phyloP scores from a whole-genome alignment of 92 coral and sea anemone genomes.

The Ricordea florida region DNA sequence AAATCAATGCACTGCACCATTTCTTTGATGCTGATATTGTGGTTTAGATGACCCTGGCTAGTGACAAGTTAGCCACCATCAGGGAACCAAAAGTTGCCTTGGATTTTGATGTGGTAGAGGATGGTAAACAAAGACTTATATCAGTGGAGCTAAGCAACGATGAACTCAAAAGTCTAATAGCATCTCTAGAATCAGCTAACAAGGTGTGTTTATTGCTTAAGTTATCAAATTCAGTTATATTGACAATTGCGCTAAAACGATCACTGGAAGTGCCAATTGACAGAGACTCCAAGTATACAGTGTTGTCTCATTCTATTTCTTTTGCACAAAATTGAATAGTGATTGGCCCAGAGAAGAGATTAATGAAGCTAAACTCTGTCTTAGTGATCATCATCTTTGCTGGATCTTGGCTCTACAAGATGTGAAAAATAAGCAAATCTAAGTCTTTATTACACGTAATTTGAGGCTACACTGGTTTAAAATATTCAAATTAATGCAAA shows the following conservation, averaged over 20 bases:
- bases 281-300: background rate
- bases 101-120: constrained; percentile 82
- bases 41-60: constrained; percentile 89
- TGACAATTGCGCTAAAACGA: background rate
- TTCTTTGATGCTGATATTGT: background rate
- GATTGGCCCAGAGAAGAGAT: too few relatives aligned
- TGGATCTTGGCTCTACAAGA: too few relatives aligned
- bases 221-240: background rate
- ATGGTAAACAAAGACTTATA: constrained; percentile 65
- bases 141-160: constrained; percentile 89
- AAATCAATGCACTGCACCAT: background rate
- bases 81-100: constrained; percentile 83
- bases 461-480: too few relatives aligned
- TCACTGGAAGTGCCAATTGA: background rate
- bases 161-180: constrained; percentile 76
- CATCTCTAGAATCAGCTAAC: constrained; percentile 95
- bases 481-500: too few relatives aligned
- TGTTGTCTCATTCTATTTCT: too few relatives aligned
- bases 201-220: constrained; percentile 53
- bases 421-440: too few relatives aligned
- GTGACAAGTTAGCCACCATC: constrained; percentile 91
- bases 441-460: too few relatives aligned
- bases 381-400: too few relatives aligned
- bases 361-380: too few relatives aligned
- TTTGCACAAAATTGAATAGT: too few relatives aligned